Evolutionary conservation across 2,888 invertebrate genomes (phyloP).

Genomic region (Petrophora chlorosata): DNA sequence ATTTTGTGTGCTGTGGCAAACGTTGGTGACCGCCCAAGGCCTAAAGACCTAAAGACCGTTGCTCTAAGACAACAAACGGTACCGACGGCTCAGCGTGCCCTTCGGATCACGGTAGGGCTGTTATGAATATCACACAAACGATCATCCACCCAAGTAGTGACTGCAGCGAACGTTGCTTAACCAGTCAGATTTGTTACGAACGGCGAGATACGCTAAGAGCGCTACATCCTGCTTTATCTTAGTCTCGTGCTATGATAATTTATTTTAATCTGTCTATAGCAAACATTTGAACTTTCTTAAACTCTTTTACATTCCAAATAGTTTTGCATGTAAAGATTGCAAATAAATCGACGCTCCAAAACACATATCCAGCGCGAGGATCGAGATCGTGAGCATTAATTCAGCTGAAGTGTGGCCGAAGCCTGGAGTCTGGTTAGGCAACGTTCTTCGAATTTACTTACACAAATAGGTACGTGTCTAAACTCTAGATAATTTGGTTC

Average conservation of each 20-base stretch:
- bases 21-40: too few relatives aligned
- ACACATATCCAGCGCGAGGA: conserved; percentile 6
- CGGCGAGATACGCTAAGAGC: background rate
- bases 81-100: too few relatives aligned
- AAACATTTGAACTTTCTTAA: background rate
- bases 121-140: background rate
- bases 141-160: background rate
- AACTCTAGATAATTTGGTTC: background rate
- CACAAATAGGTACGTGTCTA: conserved; percentile 9
- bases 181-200: background rate
- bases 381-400: conserved; percentile 20
- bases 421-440: conserved; percentile 12
- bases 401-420: conserved; percentile 8
- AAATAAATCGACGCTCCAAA: conserved; percentile 5
- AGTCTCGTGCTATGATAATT: too few relatives aligned
- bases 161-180: background rate
- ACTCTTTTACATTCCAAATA: background rate
- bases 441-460: conserved; percentile 20
- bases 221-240: too few relatives aligned
- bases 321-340: conserved; percentile 7
- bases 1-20: too few relatives aligned
- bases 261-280: too few relatives aligned
- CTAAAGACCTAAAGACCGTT: too few relatives aligned
- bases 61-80: too few relatives aligned
- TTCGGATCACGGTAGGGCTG: too few relatives aligned